Base-by-base conservation (phyloP, 2,113 vertebrate species). In the Saimiri boliviensis region DNA sequence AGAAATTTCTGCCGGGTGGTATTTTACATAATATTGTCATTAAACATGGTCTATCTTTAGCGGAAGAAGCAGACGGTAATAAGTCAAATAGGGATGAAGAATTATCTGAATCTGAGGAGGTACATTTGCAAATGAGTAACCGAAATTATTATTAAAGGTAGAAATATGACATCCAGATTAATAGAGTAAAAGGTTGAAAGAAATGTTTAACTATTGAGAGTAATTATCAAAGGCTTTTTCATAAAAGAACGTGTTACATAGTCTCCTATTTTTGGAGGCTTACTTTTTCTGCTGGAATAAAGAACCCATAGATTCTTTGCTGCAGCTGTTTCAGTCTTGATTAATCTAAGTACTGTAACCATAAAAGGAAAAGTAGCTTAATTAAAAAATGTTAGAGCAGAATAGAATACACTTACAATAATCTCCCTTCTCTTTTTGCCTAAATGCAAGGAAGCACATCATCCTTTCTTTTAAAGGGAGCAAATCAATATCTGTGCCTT, bases 291-390 rank as follows among this genome's bases (percentile, higher is more conserved):
- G 6, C 56, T 93, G 37, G 81, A 93, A 94, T 97, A 95, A 97
- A 97, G 95, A 96, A 89, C 87, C 73, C 95, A 82, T 94, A 90
- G 93, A 94, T 92, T 86, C 49, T 95, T 97, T 23, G 35, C 95
- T 95, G 87, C 97, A 94, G 95, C 83, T 97, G 96, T 97, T 97
- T 95, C 3, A 2, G 60, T 90, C 96, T 97, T 94, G 93, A 98
- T 96, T 96, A 95, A 95, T 96, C 94, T 95, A 94, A 95, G 58
- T 89, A 94, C 90, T 94, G 70, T 95, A 96, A 92, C 93, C 93
- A 97, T 95, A 96, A 96, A 96, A 95, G 93, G 92, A 86, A 96
- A 98, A 97, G 93, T 94, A 94, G 93, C 87, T 98, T 97, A 96
- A 98, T 97, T 95, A 91, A 94, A 96, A 97, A 95, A 95, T 96